Evolutionary conservation across 2,888 invertebrate genomes (phyloP), one percentile per base, ranked within the genome.

Genomic region (Tetragonula carbonaria): DNA sequence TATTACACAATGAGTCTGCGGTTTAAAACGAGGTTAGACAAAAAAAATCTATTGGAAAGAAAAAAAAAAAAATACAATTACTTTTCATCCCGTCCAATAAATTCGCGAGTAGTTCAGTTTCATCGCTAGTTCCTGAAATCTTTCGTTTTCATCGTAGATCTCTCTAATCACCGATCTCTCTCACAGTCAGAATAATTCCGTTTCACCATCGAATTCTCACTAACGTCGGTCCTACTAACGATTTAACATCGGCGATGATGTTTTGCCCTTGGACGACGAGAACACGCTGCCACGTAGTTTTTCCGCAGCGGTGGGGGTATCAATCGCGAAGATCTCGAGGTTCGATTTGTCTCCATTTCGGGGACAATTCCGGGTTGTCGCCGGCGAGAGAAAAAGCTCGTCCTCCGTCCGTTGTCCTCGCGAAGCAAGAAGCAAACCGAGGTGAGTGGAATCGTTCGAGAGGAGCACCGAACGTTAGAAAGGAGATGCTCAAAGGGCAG

Each of bases 141-240:
- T 72, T 57, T 23, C 14, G 45, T 50, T 16, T 50, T 51, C 68
- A 70, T 38, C n/a, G n/a, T 8, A 57, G 73, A 80, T 82, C 78
- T 55, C 78, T 55, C 53, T 57, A 68, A 78, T 73, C 63, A 57
- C 50, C 66, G 50, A 23, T 23, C 23, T 0, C 80, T 66, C 73
- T 55, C 62, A 68, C 74, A 28, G 55, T 73, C n/a, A 33, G 68
- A 65, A 86, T 86, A 87, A 89, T 83, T 86, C 78, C 66, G 53
- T 67, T 28, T 77, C 76, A 57, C 38, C 79, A 78, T 72, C 78
- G 66, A 84, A 88, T 88, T 88, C 78, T 86, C 84, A 84, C 88
- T 88, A 88, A 45, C 45, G 8, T 88, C 85, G 80, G 85, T 8
- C 0, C 84, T 23, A 23, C 23, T 23, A 23, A 23, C 23, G 83